These are phyloP conservation scores for Subacronicta megacephala DNA, from an alignment of 2,888 invertebrate species.

Conservation along the genomic window DNA sequence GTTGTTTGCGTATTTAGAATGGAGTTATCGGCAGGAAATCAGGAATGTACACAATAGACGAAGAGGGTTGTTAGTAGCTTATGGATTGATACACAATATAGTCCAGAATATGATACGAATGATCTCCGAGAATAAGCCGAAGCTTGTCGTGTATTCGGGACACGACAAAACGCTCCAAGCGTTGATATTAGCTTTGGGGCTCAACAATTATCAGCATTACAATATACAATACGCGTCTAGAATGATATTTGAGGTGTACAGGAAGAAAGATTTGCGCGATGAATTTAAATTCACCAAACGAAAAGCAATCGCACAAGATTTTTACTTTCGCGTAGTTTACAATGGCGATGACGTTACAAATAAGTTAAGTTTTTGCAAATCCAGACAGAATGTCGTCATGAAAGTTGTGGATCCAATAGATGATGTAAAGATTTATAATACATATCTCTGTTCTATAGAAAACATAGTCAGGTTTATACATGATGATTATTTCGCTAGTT, in stretches of 20 bases:
- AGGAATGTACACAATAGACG: slow-evolving; percentile 90
- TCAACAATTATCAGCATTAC: slow-evolving; percentile 90
- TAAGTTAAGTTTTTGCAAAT: slow-evolving; percentile 94
- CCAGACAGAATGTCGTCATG: slow-evolving; percentile 86
- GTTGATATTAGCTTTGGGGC: slow-evolving; percentile 94
- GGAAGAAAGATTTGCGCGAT: slow-evolving; percentile 88
- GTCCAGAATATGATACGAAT: slow-evolving; percentile 94
- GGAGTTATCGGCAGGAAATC: slow-evolving; percentile 92
- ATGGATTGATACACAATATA: slow-evolving; percentile 95
- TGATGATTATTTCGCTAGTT: slow-evolving; percentile 94
- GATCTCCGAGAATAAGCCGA: slow-evolving; percentile 93
- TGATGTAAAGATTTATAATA: slow-evolving; percentile 73
- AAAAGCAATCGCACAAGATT: slow-evolving; percentile 91
- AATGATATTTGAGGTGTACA: slow-evolving; percentile 96
- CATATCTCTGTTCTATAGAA: slow-evolving; percentile 95
- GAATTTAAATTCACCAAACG: slow-evolving; percentile 88
- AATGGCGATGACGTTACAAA: slow-evolving; percentile 96
- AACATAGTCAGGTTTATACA: slow-evolving; percentile 96
- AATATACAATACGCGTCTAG: slow-evolving; percentile 96
- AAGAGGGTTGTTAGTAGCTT: slow-evolving; percentile 93
- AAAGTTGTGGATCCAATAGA: slow-evolving; percentile 79
- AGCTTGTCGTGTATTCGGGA: slow-evolving; percentile 95
- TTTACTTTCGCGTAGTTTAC: slow-evolving; percentile 95
- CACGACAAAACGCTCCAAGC: slow-evolving; percentile 97
- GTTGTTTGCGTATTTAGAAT: slow-evolving; percentile 95